Percentiles rank a stretch among this genome's conserved stretches.
Evolutionary conservation across 2,113 vertebrate species (phyloP).

Genomic region (Bombycilla garrulus): DNA sequence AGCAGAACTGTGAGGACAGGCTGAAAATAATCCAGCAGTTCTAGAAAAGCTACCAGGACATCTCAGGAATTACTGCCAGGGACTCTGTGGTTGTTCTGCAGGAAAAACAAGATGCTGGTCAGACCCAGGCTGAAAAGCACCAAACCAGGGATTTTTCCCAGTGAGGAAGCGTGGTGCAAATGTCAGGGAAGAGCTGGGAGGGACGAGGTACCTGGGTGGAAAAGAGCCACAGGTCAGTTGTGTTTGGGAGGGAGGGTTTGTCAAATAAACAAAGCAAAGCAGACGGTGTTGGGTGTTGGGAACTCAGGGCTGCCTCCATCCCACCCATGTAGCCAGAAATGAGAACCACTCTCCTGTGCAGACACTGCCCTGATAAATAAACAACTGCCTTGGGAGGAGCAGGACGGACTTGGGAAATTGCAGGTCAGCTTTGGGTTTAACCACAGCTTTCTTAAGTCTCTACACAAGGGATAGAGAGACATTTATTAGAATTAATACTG

Average conservation of each 20-base stretch:
- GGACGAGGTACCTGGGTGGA: neutral
- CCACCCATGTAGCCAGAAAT: neutral
- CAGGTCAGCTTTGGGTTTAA: neutral
- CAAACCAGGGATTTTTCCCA: neutral
- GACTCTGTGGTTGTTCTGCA: neutral
- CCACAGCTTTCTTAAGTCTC: neutral
- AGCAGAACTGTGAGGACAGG: neutral
- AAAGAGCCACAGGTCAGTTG: neutral
- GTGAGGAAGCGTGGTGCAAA: neutral
- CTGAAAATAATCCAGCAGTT: neutral
- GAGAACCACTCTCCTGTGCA: neutral
- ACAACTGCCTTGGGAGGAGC: neutral
- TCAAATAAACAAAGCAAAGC: neutral
- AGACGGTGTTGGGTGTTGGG: neutral
- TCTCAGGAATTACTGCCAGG: neutral
- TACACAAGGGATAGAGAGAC: fast-evolving
- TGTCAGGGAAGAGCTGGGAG: neutral
- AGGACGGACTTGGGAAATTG: neutral
- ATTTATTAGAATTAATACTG: fast-evolving
- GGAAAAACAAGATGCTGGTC: neutral
- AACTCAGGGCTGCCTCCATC: neutral
- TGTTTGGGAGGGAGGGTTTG: neutral
- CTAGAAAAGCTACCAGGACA: neutral
- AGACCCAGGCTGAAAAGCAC: neutral
- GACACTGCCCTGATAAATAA: neutral